Conservation (phyloP, 2,797 vertebrate genomes). For the Anguilla obscura region DNA sequence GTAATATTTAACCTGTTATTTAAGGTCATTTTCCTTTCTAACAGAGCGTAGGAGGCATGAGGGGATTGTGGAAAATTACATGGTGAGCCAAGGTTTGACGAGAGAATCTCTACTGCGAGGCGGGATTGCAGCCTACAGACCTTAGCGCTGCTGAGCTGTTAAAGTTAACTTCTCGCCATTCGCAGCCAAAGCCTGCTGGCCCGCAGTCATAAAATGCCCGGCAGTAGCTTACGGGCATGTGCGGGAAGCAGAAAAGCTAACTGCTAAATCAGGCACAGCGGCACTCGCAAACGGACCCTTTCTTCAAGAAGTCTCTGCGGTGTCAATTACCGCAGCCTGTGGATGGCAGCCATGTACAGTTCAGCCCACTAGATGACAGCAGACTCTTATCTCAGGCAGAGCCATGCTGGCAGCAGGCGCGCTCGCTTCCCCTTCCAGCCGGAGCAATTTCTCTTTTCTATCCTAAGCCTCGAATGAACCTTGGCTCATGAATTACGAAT, state of each 20-base stretch:
- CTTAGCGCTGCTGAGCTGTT: constrained; percentile 17
- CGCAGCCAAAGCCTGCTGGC: neutral
- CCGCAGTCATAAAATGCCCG: constrained; percentile 22
- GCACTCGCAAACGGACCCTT: neutral
- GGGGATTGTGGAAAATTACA: constrained; percentile 32
- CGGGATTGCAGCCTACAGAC: constrained; percentile 2
- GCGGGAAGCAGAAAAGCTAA: constrained; percentile 29
- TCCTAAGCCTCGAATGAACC: neutral
- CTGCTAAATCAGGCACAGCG: constrained; percentile 30
- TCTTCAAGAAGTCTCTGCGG: neutral
- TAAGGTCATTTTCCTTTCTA: neutral
- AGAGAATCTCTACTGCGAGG: constrained; percentile 22
- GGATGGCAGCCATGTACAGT: neutral
- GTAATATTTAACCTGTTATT: constrained; percentile 18
- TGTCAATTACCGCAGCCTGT: neutral
- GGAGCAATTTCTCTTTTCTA: neutral
- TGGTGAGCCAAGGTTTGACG: constrained; percentile 10
- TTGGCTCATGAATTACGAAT: constrained; percentile 17
- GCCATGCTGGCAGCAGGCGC: neutral
- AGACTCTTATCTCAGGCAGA: constrained; percentile 15
- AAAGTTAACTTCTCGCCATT: constrained; percentile 26
- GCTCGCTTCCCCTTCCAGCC: neutral
- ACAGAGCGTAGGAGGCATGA: neutral
- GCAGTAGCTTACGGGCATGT: constrained; percentile 22
- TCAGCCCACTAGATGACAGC: constrained; percentile 33